Conservation (phyloP, 2,113 vertebrate species). For the Loxodonta africana region DNA sequence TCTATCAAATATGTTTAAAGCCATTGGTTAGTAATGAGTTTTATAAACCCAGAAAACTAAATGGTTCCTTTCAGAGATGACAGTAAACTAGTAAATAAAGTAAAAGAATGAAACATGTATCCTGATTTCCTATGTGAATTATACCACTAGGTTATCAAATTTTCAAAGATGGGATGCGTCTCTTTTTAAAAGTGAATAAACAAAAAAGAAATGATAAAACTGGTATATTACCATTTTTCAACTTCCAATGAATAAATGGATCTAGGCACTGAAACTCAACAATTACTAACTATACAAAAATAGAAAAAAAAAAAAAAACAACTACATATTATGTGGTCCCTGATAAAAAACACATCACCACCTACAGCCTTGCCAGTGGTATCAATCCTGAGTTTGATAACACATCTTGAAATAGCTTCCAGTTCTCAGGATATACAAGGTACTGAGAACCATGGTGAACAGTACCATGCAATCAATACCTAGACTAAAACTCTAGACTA, state of each 20-base stretch:
- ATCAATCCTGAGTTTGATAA: background rate
- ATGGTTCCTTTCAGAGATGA: background rate
- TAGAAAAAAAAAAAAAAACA: background rate
- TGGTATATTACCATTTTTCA: background rate
- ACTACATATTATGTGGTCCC: fast-evolving
- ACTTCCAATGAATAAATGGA: background rate
- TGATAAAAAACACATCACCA: background rate
- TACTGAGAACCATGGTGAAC: background rate
- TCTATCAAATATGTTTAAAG: constrained; percentile 22
- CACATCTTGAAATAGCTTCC: background rate
- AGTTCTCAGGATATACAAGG: background rate
- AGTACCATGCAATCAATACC: background rate
- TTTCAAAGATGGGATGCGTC: background rate
- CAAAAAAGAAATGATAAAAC: background rate
- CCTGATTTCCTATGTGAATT: background rate
- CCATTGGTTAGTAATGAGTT: background rate
- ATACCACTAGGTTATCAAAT: background rate
- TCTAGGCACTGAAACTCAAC: background rate
- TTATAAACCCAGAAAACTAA: background rate
- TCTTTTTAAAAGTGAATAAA: background rate
- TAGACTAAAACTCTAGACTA: background rate
- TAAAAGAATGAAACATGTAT: background rate
- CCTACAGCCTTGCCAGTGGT: background rate
- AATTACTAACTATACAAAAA: background rate
- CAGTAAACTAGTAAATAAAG: background rate